Evolutionary conservation across 2,888 invertebrate genomes (phyloP).

Genomic region (Chaitophorus viminalis): DNA sequence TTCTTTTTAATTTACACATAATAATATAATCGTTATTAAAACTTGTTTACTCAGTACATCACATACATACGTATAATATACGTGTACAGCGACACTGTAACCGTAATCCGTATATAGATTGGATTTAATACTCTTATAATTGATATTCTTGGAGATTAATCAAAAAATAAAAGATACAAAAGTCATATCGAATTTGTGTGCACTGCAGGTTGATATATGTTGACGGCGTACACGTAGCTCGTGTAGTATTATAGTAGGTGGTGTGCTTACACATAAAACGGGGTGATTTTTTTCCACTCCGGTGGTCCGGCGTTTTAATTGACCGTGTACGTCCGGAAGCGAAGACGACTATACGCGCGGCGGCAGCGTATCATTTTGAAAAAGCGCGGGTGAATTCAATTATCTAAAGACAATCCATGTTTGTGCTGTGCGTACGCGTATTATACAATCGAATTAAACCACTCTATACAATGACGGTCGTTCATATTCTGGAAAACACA

Average conservation of each 20-base stretch:
- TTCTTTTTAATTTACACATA: background rate
- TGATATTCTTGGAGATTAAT: slow-evolving; percentile 18
- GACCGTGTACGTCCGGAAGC: slow-evolving; percentile 58
- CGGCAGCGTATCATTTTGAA: slow-evolving; percentile 24
- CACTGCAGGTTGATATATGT: background rate
- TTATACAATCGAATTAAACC: background rate
- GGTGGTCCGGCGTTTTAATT: slow-evolving; percentile 60
- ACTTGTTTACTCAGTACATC: background rate
- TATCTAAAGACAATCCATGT: slow-evolving; percentile 26
- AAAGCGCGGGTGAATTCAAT: slow-evolving; percentile 61
- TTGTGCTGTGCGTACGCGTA: background rate
- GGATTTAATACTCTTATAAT: background rate
- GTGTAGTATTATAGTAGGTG: background rate
- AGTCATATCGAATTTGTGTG: slow-evolving; percentile 6
- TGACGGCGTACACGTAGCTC: background rate
- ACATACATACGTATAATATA: no score
- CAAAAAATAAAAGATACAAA: slow-evolving; percentile 18
- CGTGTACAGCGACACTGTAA: background rate
- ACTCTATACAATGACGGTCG: background rate
- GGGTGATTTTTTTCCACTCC: slow-evolving; percentile 26
- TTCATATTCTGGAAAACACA: background rate
- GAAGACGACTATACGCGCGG: background rate
- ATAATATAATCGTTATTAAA: background rate
- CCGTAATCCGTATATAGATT: no score
- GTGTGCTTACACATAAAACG: background rate